Evolutionary conservation across 2,888 invertebrate genomes (phyloP), one percentile per base, ranked within the genome.

Genomic region (Patella ulyssiponensis): DNA sequence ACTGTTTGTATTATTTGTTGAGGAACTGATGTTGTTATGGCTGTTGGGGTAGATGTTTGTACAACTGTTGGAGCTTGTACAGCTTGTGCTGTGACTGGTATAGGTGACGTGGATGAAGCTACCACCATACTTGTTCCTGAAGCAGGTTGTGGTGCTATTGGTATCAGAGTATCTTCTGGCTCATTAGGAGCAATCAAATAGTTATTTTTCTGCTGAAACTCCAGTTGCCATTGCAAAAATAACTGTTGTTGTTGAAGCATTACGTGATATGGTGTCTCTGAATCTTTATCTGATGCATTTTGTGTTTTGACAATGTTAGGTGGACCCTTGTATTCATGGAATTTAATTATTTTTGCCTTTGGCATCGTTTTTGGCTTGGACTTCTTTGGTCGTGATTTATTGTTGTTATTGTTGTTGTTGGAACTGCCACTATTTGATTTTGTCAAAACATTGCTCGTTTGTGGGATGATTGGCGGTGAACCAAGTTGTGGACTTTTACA

Each of bases 201-300:
- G 76, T 89, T 83, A 77, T 88, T 87, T 93, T 96, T 96, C 88
- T 96, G 95, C 87, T 96, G 95, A 92, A 94, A 93, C 90, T 97
- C 96, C 80, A 96, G 92, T 91, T 96, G 95, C 94, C 95, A 95
- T 91, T 97, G 96, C 76, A 98, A 94, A 80, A 98, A 94, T 86
- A 98, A 92, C 90, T 98, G 98, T 91, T 98, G 98, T 90, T 98
- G 98, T 89, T 98, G 96, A 81, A 98, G 93, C 76, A 89, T 78
- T 33, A 88, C 85, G 80, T 89, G 86, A 78, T 89, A 89, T n/a
- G 88, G 87, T 7, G 88, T 89, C 71, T 84, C 85, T 76, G 44
- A 54, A 75, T 74, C 75, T 70, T 75, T 76, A 72, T 73, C 71
- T 80, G 80, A 69, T 54, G 58, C 77, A 56, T 73, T 53, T 72